Conservation (phyloP, 2,888 invertebrate species). For the Micropterix aruncella region DNA sequence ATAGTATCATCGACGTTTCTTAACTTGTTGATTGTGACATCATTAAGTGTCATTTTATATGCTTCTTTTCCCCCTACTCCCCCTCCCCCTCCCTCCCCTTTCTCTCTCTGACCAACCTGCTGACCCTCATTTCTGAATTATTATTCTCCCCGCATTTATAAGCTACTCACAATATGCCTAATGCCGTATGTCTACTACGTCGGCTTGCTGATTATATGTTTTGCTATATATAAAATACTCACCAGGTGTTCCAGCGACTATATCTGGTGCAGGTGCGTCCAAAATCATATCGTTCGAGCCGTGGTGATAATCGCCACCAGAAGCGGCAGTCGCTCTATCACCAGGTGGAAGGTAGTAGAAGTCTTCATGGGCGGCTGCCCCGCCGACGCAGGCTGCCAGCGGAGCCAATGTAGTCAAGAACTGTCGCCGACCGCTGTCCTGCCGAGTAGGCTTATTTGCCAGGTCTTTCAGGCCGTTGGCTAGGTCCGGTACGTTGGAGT, state of each 20-base stretch:
- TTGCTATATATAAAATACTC: constrained; percentile 15
- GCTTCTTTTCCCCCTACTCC: too few species aligned
- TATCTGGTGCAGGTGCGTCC: constrained; percentile 57
- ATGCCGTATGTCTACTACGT: constrained; percentile 10
- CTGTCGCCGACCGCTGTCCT: constrained; percentile 53
- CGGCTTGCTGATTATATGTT: constrained; percentile 14
- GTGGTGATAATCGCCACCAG: constrained; percentile 14
- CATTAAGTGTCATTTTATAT: too few species aligned
- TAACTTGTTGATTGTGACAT: too few species aligned
- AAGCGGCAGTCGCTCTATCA: constrained; percentile 44
- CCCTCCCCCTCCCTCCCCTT: not conserved
- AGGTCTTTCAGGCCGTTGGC: constrained; percentile 17
- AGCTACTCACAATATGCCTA: constrained; percentile 5
- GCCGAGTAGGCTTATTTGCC: constrained; percentile 19
- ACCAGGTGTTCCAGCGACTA: constrained; percentile 62
- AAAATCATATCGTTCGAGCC: constrained; percentile 37
- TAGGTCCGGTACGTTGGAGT: constrained; percentile 26
- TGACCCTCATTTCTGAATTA: not conserved
- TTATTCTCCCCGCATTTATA: constrained; percentile 9
- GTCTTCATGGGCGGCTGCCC: constrained; percentile 32
- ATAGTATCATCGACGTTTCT: too few species aligned
- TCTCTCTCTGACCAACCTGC: not conserved
- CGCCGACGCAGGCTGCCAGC: constrained; percentile 60
- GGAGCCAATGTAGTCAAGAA: constrained; percentile 69
- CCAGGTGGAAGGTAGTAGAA: constrained; percentile 40